Evolutionary conservation across 2,113 vertebrate species (phyloP).

Genomic region (Pelecanus crispus): DNA sequence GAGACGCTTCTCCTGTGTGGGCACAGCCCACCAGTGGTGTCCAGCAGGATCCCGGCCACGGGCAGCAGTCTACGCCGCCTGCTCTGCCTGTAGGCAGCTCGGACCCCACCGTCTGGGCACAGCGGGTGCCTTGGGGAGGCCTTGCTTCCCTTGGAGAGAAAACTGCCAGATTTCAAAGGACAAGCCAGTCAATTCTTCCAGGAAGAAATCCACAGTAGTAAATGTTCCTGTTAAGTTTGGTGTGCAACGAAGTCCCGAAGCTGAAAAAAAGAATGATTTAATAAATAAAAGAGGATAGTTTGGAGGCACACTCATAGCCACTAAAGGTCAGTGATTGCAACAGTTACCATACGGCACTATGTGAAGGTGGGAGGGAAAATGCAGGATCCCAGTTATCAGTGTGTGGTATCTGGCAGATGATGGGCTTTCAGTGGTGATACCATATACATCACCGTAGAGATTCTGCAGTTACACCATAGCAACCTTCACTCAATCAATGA

Average conservation of each 20-base stretch:
- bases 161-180: neutral
- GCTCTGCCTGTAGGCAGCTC: neutral
- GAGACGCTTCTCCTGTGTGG: fast-evolving
- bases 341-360: neutral
- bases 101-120: neutral
- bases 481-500: neutral
- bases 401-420: neutral
- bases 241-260: neutral
- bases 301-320: neutral
- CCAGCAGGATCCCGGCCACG: neutral
- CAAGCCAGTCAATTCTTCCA: neutral
- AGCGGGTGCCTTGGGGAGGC: neutral
- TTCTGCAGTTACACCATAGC: neutral
- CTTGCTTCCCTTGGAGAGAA: neutral
- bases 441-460: neutral
- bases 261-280: neutral
- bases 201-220: neutral
- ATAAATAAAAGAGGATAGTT: neutral
- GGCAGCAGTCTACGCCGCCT: neutral
- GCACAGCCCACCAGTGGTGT: neutral
- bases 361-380: neutral
- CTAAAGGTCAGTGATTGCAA: neutral
- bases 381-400: neutral
- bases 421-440: neutral
- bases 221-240: neutral